Conservation (phyloP, 2,888 invertebrate genomes). For the Crossocerus cetratus region DNA sequence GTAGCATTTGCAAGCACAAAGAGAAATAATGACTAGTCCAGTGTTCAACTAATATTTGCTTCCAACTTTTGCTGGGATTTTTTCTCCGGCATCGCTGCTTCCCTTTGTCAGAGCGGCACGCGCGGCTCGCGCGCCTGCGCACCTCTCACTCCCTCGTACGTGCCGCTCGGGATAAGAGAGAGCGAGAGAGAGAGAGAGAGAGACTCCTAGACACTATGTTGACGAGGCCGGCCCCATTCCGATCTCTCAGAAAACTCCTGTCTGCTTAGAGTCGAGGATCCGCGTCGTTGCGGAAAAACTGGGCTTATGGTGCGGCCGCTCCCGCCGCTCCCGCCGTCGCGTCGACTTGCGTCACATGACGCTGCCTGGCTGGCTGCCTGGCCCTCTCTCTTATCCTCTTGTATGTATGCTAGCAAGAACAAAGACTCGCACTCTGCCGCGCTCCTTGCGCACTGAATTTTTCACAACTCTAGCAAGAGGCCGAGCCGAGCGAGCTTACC, state of each 20-base stretch:
- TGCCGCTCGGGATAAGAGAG: too few relatives aligned
- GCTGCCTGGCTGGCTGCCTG: too few relatives aligned
- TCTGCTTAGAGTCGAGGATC: slow-evolving; percentile 19
- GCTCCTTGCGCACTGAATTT: slow-evolving; percentile 2
- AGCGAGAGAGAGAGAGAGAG: background rate
- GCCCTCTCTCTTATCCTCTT: slow-evolving; percentile 32
- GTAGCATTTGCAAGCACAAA: slow-evolving; percentile 66
- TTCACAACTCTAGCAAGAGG: slow-evolving; percentile 33
- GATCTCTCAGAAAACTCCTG: slow-evolving; percentile 49
- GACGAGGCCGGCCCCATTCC: slow-evolving; percentile 50
- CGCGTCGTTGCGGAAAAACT: slow-evolving; percentile 32
- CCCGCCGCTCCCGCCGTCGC: background rate
- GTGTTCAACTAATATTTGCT: slow-evolving; percentile 76
- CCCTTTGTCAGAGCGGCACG: slow-evolving; percentile 55
- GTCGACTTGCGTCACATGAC: slow-evolving; percentile 33
- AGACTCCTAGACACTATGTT: slow-evolving; percentile 48
- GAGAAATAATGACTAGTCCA: slow-evolving; percentile 74
- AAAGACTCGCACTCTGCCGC: slow-evolving; percentile 36
- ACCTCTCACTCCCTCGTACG: too few relatives aligned
- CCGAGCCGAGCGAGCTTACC: background rate
- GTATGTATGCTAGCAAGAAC: slow-evolving; percentile 22
- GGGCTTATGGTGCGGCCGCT: slow-evolving; percentile 43
- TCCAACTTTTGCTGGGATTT: slow-evolving; percentile 65
- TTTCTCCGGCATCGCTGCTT: slow-evolving; percentile 52
- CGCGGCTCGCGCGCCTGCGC: too few relatives aligned